Evolutionary conservation across 1,140 invertebrate genomes (phyloP).

Genomic region (Brachystomella parvula): DNA sequence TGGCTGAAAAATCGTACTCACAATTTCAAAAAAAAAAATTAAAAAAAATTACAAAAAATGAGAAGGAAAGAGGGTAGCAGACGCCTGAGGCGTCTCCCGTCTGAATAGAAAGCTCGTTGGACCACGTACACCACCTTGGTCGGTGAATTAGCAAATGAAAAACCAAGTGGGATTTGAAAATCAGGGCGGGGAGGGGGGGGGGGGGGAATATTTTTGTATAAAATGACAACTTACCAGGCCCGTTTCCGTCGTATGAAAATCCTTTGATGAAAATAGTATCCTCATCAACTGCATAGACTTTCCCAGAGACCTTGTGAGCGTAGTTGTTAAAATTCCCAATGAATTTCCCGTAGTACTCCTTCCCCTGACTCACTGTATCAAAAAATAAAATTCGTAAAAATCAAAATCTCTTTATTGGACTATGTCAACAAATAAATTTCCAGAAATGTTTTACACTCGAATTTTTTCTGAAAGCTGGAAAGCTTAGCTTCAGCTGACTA

Average conservation of each 20-base stretch:
- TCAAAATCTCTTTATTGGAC: neutral
- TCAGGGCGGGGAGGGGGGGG: neutral
- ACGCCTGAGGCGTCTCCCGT: no score
- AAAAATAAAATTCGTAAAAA: neutral
- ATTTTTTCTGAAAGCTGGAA: neutral
- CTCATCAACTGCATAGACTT: slow-evolving; percentile 77
- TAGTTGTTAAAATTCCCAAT: slow-evolving; percentile 60
- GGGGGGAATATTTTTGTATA: neutral
- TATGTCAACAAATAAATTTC: neutral
- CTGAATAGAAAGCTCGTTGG: no score
- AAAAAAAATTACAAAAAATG: no score
- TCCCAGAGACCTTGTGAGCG: slow-evolving; percentile 59
- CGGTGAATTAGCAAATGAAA: no score
- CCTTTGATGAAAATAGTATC: slow-evolving; percentile 74
- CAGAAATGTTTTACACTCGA: neutral
- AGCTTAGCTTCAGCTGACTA: neutral
- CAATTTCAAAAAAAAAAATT: no score
- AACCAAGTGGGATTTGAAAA: no score
- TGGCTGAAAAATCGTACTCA: no score
- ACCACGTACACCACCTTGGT: no score
- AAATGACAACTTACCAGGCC: slow-evolving; percentile 48
- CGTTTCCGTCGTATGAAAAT: slow-evolving; percentile 77
- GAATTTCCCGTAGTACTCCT: slow-evolving; percentile 57
- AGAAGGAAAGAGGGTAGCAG: no score
- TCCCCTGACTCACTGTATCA: neutral